Evolutionary conservation across 2,888 invertebrate species (phyloP).

Genomic region (Hirtodrosophila cameraria): DNA sequence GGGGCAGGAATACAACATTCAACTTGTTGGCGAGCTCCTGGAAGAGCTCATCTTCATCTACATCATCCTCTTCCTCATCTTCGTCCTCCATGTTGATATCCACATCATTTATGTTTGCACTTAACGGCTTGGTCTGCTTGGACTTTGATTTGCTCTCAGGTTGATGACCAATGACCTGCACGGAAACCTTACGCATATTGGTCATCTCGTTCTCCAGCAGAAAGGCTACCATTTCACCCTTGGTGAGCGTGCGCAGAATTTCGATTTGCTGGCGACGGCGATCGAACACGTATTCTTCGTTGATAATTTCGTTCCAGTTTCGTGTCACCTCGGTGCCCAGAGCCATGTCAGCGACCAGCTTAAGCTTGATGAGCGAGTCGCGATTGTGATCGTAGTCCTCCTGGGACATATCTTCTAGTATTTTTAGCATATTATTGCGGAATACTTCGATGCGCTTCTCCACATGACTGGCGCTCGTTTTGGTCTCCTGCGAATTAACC

Average conservation of each 20-base stretch:
- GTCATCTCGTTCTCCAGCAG: constrained; percentile 76
- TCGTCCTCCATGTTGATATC: constrained; percentile 4
- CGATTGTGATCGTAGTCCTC: constrained; percentile 87
- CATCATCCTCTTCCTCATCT: constrained; percentile 31
- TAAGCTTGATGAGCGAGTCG: constrained; percentile 89
- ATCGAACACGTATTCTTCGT: constrained; percentile 91
- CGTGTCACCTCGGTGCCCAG: constrained; percentile 90
- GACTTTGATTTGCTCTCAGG: constrained; percentile 1
- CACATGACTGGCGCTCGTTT: constrained; percentile 88
- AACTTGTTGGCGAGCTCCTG: constrained; percentile 71
- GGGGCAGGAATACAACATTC: constrained; percentile 70
- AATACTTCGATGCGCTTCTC: constrained; percentile 90
- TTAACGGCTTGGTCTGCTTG: constrained; percentile 4
- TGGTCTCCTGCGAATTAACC: constrained; percentile 91
- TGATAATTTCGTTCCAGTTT: constrained; percentile 92
- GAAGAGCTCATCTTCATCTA: constrained; percentile 62
- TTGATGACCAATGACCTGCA: constrained; percentile 81
- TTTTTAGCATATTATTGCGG: constrained; percentile 87
- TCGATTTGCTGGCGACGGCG: constrained; percentile 88
- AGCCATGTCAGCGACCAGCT: constrained; percentile 90
- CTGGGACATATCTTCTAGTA: constrained; percentile 86
- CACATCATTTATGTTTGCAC: background rate
- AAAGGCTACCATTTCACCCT: constrained; percentile 80
- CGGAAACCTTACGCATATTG: constrained; percentile 82
- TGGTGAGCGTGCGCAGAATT: constrained; percentile 72